Percentiles rank a stretch among this genome's conserved stretches.
These are phyloP conservation scores for Drosophila varians DNA, from an alignment of 1,140 invertebrate species.

Conservation along the genomic window DNA sequence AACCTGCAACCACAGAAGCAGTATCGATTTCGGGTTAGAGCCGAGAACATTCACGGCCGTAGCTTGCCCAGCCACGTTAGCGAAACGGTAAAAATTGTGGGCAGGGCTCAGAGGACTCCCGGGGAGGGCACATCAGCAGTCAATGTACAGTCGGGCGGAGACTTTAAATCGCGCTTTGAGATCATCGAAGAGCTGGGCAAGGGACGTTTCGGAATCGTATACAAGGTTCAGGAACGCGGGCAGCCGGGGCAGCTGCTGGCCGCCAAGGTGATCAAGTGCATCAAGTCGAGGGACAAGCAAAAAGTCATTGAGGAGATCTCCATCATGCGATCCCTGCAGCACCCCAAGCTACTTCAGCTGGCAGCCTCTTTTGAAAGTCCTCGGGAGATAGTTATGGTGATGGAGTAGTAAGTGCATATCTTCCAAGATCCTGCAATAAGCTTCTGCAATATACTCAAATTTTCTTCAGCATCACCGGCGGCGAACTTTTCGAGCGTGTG, in stretches of 20 bases:
- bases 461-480: slow-evolving; percentile 91
- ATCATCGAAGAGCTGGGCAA: slow-evolving; percentile 91
- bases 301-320: slow-evolving; percentile 95
- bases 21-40: slow-evolving; percentile 90
- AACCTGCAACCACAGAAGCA: slow-evolving; percentile 85
- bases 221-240: slow-evolving; percentile 89
- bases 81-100: slow-evolving; percentile 64
- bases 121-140: slow-evolving; percentile 9
- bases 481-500: slow-evolving; percentile 95
- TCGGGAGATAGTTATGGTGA: slow-evolving; percentile 94
- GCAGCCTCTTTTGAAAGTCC: slow-evolving; percentile 94
- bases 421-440: background rate
- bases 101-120: slow-evolving; percentile 25
- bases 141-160: slow-evolving; percentile 84
- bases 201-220: slow-evolving; percentile 91
- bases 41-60: slow-evolving; percentile 91
- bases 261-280: slow-evolving; percentile 95
- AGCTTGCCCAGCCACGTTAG: slow-evolving; percentile 87
- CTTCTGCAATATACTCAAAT: slow-evolving; percentile 22
- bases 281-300: slow-evolving; percentile 91
- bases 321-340: slow-evolving; percentile 95
- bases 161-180: slow-evolving; percentile 87
- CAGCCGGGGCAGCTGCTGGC: slow-evolving; percentile 89
- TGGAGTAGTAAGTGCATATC: slow-evolving; percentile 94
- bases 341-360: slow-evolving; percentile 95